Conservation (phyloP, 1,140 invertebrate species). For the Ceratosolen solmsi region DNA sequence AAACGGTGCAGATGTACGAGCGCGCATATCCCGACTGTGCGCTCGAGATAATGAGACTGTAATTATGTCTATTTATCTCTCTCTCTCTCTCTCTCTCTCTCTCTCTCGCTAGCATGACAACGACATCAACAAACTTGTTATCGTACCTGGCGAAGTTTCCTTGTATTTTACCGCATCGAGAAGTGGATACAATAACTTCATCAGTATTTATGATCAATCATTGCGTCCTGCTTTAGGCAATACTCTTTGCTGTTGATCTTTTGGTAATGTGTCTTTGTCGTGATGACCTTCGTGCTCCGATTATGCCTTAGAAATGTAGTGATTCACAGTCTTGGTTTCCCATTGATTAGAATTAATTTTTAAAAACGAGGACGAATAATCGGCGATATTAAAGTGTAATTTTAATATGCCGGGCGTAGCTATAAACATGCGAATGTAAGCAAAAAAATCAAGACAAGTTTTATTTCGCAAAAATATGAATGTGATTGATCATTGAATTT, state of each 20-base stretch:
- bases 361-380: not conserved
- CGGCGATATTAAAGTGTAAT: not conserved
- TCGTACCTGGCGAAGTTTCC: not conserved
- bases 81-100: not conserved
- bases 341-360: not conserved
- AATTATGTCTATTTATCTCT: not conserved
- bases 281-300: not conserved
- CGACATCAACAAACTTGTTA: slow-evolving; percentile 23
- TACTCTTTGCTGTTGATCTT: not conserved
- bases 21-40: not conserved
- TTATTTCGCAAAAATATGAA: too few relatives aligned
- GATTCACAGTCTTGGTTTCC: not conserved
- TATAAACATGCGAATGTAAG: too few relatives aligned
- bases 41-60: slow-evolving; percentile 23
- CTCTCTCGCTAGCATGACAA: not conserved
- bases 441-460: too few relatives aligned
- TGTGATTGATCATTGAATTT: too few relatives aligned
- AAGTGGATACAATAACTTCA: not conserved
- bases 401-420: too few relatives aligned
- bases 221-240: not conserved
- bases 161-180: not conserved
- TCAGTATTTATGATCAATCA: not conserved
- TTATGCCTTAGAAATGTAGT: not conserved
- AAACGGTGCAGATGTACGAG: not conserved
- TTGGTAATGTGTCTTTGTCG: not conserved